These are phyloP conservation scores for Bufo bufo DNA, from an alignment of 2,113 vertebrate species.

Conservation along the genomic window DNA sequence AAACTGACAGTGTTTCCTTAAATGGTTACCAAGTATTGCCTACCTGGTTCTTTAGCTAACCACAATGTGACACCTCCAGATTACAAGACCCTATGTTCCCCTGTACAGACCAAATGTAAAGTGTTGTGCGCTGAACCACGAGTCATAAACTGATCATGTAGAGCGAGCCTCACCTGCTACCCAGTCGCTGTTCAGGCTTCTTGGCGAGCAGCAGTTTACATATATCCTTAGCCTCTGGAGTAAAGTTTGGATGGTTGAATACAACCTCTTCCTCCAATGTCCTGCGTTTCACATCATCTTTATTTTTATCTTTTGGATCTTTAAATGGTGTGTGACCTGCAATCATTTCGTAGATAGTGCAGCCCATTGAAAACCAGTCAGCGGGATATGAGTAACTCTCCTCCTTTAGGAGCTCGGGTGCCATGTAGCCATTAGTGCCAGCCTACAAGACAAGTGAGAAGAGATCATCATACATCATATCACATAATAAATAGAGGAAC, in stretches of 20 bases:
- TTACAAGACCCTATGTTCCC: neutral
- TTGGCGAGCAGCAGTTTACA: constrained; percentile 82
- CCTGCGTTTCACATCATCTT: constrained; percentile 81
- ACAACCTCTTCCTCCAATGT: constrained; percentile 82
- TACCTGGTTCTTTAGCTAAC: neutral
- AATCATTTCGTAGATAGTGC: constrained; percentile 89
- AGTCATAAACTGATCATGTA: neutral
- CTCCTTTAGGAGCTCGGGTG: constrained; percentile 85
- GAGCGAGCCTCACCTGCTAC: constrained; percentile 75
- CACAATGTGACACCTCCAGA: neutral
- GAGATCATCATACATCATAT: neutral
- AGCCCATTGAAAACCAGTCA: constrained; percentile 92
- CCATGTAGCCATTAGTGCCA: constrained; percentile 90
- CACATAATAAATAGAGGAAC: neutral
- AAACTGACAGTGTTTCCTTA: too few species aligned
- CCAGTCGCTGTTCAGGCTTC: constrained; percentile 76
- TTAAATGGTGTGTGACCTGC: constrained; percentile 84
- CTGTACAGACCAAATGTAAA: neutral
- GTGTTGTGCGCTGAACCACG: neutral
- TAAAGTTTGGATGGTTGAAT: constrained; percentile 80
- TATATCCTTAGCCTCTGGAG: constrained; percentile 77
- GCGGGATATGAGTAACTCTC: constrained; percentile 80
- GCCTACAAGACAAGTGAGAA: constrained; percentile 69
- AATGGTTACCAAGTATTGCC: neutral
- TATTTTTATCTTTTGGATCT: constrained; percentile 84